Conservation (phyloP, 1,140 invertebrate species). For the Formica exsecta region DNA sequence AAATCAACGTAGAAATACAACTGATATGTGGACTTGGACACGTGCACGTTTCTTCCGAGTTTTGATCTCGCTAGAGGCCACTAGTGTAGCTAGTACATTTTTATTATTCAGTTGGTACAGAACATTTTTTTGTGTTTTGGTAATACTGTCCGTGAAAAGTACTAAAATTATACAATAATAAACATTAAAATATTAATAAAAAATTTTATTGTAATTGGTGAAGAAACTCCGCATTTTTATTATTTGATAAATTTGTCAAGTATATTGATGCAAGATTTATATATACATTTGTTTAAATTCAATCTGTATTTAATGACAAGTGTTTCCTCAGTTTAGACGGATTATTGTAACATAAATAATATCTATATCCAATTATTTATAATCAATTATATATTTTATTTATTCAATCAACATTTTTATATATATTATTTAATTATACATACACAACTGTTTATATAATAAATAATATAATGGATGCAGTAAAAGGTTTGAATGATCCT, state of each 20-base stretch:
- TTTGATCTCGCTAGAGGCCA: no score
- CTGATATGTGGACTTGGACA: background rate
- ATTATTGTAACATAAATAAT: background rate
- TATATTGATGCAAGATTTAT: background rate
- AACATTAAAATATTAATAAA: background rate
- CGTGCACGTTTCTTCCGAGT: background rate
- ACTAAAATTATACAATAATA: no score
- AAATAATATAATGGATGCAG: slow-evolving; percentile 27
- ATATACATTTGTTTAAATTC: background rate
- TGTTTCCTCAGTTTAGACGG: no score
- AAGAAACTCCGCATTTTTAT: background rate
- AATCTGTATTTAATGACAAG: no score
- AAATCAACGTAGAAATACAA: background rate
- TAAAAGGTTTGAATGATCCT: slow-evolving; percentile 49
- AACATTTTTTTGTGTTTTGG: no score
- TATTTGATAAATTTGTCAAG: background rate
- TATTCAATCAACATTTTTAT: background rate
- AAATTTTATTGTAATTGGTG: background rate
- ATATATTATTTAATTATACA: background rate
- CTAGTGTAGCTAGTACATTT: no score
- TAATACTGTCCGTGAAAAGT: no score
- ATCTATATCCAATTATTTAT: no score
- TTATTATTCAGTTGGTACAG: no score
- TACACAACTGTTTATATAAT: slow-evolving; percentile 15
- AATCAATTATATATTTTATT: background rate